Percentiles rank a stretch among this genome's conserved stretches.
Conservation (phyloP, 2,888 invertebrate genomes). For the Automeris io region DNA sequence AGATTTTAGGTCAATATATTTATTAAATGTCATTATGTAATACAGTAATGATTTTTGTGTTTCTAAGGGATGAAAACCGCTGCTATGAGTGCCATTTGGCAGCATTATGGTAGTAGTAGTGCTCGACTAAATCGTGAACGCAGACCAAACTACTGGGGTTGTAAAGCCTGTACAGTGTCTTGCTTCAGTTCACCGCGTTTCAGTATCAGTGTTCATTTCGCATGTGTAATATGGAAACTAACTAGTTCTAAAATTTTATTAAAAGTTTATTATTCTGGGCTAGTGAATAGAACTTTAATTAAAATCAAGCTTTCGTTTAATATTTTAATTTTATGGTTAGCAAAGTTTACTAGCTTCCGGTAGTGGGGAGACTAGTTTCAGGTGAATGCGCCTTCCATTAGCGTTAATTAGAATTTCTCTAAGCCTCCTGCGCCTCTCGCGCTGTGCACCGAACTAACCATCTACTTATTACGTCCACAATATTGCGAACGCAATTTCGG, state of each 20-base stretch:
- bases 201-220: too few relatives aligned
- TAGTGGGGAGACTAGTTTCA: constrained; percentile 40
- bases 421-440: constrained; percentile 24
- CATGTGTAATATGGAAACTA: neutral
- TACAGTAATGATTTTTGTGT: too few relatives aligned
- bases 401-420: constrained; percentile 65
- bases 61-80: too few relatives aligned
- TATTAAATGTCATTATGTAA: too few relatives aligned
- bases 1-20: too few relatives aligned
- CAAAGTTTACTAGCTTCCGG: constrained; percentile 1
- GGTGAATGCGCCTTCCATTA: constrained; percentile 60
- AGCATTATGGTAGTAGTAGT: too few relatives aligned
- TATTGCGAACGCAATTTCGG: constrained; percentile 13
- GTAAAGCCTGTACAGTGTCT: neutral
- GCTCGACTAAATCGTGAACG: too few relatives aligned
- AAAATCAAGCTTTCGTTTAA: neutral
- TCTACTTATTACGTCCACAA: constrained; percentile 14
- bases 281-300: neutral
- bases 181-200: neutral
- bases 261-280: neutral
- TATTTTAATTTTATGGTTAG: too few relatives aligned
- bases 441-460: constrained; percentile 17
- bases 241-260: neutral
- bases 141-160: too few relatives aligned
- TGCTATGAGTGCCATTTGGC: too few relatives aligned